Conservation (phyloP, 2,888 invertebrate genomes). For the Nomada flava region DNA sequence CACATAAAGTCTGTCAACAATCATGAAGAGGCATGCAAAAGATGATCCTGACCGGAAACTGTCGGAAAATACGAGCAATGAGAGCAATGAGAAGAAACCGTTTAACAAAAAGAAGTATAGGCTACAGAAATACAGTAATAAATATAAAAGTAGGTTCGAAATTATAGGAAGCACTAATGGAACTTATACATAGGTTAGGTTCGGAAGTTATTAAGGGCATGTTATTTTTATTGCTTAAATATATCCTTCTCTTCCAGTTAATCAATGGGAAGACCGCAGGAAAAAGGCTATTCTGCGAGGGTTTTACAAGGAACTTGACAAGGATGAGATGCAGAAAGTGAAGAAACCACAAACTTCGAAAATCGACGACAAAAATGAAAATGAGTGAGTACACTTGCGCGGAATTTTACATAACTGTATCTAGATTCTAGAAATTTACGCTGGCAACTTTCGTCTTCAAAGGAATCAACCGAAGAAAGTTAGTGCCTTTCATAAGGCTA, state of each 20-base stretch:
- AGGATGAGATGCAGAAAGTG: conserved; percentile 83
- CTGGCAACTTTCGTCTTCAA: neutral
- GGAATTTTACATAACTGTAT: too few relatives aligned
- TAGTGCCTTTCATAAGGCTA: conserved; percentile 85
- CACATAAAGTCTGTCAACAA: conserved; percentile 25
- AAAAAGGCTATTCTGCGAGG: conserved; percentile 86
- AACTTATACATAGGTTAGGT: conserved; percentile 64
- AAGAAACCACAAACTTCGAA: conserved; percentile 16
- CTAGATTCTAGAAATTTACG: neutral
- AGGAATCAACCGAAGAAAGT: conserved; percentile 65
- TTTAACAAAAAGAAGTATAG: conserved; percentile 90
- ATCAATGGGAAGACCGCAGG: conserved; percentile 89
- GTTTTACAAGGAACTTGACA: conserved; percentile 86
- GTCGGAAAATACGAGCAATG: neutral
- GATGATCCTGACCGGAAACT: neutral
- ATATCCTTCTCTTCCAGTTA: conserved; percentile 79
- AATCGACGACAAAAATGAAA: neutral
- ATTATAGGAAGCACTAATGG: neutral
- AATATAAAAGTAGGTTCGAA: conserved; percentile 85
- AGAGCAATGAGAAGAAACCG: conserved; percentile 84
- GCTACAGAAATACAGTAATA: conserved; percentile 89
- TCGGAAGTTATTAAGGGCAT: conserved; percentile 22
- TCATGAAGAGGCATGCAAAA: conserved; percentile 34
- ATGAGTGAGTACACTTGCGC: conserved; percentile 13
- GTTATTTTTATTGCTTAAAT: conserved; percentile 21